Percentiles rank a stretch among this genome's conserved stretches.
Conservation (phyloP, 2,797 vertebrate genomes). For the Ciconia nigra region DNA sequence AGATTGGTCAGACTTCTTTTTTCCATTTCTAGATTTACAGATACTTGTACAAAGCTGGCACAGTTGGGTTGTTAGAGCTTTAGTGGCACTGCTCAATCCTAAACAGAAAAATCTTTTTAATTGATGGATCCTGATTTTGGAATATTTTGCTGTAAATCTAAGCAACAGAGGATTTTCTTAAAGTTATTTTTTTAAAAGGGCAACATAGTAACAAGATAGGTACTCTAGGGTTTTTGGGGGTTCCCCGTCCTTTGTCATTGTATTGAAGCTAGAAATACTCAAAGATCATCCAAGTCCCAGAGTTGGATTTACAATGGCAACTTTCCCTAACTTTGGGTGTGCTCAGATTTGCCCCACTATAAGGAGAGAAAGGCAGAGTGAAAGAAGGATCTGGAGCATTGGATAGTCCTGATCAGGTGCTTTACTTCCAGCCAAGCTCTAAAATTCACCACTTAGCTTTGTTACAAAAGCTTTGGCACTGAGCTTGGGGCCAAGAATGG, state of each 20-base stretch:
- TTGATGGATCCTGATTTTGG: background rate
- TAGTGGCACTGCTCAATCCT: background rate
- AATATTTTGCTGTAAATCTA: background rate
- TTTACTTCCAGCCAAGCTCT: background rate
- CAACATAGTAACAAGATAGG: background rate
- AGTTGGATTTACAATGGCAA: background rate
- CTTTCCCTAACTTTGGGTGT: background rate
- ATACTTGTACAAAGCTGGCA: background rate
- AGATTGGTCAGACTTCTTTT: background rate
- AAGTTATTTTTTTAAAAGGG: background rate
- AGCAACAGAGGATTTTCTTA: background rate
- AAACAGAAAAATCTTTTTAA: background rate
- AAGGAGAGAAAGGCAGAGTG: background rate
- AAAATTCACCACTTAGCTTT: background rate
- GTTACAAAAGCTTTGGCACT: background rate
- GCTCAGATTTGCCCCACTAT: background rate
- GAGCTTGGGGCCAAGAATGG: background rate
- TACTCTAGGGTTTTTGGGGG: fast-evolving
- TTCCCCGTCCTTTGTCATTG: background rate
- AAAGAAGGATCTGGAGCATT: background rate
- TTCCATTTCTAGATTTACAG: background rate
- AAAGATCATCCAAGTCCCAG: background rate
- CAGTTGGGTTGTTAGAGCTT: background rate
- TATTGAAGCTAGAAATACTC: background rate
- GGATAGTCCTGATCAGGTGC: background rate